Base-by-base conservation (phyloP, 2,113 vertebrate genomes). In the Colinus virginianus region DNA sequence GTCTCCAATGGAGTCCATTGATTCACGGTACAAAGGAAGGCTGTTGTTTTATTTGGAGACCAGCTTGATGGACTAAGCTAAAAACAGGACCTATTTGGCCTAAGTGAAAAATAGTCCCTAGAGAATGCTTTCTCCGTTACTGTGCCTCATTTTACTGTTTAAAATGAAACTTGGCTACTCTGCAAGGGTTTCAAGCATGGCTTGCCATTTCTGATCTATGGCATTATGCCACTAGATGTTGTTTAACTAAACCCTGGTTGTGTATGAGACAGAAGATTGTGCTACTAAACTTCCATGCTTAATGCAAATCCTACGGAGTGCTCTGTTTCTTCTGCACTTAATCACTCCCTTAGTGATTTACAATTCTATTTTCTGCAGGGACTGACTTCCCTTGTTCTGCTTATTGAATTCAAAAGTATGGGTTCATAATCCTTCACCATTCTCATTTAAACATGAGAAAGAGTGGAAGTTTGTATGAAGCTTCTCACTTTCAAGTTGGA, bases 341-440 rank as follows among this genome's bases (percentile, higher is more conserved):
- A 95, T 95, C 91, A 92, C 46, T 74, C 91, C 78, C 75, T 56
- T 79, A 94, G 84, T 87, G 95, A 95, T 93, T 94, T 94, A 94
- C 82, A 96, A 95, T 91, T 95, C 85, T 86, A 63, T 95, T 95
- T 95, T 93, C 95, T 96, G 84, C 87, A 91, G 92, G 82, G 93
- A 95, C 84, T 93, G 90, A 89, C 87, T 90, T 96, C 55, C 81
- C 89, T 92, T 87, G 84, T 88, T 96, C 90, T 89, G 58, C 90
- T 92, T 85, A 90, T 90, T 95, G 89, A 91, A 90, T 96, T 94
- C 91, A 94, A 61, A 76, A 86, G 87, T 79, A 85, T 85, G 84
- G 89, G 81, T 63, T 94, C 79, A 87, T 85, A 92, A 92, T 94
- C 91, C 46, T 68, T 90, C 80, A 84, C 74, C 67, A 74, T 93